A percentile compares a stretch with the other conserved stretches of the same genome.
Conservation (phyloP, 2,888 invertebrate species). For the Dryocosmus kuriphilus region DNA sequence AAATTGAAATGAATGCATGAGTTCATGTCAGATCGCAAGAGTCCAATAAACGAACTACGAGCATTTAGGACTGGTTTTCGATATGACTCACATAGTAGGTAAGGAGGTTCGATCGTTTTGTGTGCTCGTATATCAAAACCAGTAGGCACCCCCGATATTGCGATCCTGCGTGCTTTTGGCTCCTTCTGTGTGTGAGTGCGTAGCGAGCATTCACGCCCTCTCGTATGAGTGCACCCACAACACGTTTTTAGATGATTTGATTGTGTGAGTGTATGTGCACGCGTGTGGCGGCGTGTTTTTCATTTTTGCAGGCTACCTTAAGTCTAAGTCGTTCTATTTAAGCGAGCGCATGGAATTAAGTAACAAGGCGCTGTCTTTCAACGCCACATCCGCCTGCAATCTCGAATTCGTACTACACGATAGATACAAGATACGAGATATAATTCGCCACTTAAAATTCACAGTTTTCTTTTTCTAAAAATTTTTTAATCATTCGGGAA, state of each 20-base stretch:
- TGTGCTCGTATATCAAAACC: constrained; percentile 77
- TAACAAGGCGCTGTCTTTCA: constrained; percentile 71
- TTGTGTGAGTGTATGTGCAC: constrained; percentile 44
- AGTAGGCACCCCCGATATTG: constrained; percentile 76
- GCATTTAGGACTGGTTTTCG: constrained; percentile 71
- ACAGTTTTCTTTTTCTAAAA: not conserved
- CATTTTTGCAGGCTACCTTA: constrained; percentile 70
- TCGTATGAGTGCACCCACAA: constrained; percentile 9
- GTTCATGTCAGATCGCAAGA: constrained; percentile 14
- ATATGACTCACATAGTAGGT: constrained; percentile 73
- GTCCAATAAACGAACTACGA: constrained; percentile 10
- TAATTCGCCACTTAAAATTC: not conserved
- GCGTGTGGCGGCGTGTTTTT: constrained; percentile 59
- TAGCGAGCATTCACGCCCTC: constrained; percentile 50
- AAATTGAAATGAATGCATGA: constrained; percentile 11
- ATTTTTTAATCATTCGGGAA: too few species aligned
- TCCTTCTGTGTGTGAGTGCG: constrained; percentile 49
- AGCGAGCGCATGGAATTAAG: constrained; percentile 71
- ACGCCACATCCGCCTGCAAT: constrained; percentile 67
- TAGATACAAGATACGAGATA: not conserved
- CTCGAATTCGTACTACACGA: constrained; percentile 23
- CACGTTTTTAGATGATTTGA: constrained; percentile 19
- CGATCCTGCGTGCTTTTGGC: constrained; percentile 56
- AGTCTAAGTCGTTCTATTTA: constrained; percentile 72
- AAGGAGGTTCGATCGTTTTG: constrained; percentile 69